Percentiles rank a stretch among this genome's conserved stretches.
Conservation (phyloP, 2,888 invertebrate species). For the Rhopalosiphum nymphaeae region DNA sequence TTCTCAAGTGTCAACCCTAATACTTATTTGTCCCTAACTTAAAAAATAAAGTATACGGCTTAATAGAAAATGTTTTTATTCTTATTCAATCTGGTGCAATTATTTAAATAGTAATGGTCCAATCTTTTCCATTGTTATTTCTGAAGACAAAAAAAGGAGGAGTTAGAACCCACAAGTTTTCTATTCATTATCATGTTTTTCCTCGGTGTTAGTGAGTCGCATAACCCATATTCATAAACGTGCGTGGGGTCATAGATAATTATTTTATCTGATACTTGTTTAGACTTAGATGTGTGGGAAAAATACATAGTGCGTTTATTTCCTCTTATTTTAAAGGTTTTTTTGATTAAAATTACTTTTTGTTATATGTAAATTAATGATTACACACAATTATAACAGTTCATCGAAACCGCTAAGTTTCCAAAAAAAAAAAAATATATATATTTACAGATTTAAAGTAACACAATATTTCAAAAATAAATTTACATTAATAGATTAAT, state of each 20-base stretch:
- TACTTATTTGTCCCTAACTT: not conserved
- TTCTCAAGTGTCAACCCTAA: not conserved
- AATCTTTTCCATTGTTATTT: slow-evolving; percentile 31
- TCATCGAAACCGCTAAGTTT: not conserved
- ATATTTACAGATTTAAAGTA: not conserved
- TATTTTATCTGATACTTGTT: slow-evolving; percentile 15
- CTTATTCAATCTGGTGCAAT: not conserved
- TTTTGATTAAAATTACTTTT: not conserved
- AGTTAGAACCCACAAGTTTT: slow-evolving; percentile 29
- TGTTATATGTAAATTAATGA: not conserved
- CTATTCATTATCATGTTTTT: slow-evolving; percentile 58
- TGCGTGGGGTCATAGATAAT: slow-evolving; percentile 28
- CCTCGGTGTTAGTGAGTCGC: slow-evolving; percentile 12
- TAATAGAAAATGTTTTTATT: not conserved
- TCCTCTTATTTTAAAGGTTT: slow-evolving; percentile 18
- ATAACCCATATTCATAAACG: slow-evolving; percentile 57
- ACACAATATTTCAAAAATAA: not conserved
- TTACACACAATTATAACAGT: not conserved
- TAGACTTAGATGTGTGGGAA: slow-evolving; percentile 33
- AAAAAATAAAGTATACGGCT: not conserved
- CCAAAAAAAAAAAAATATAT: not conserved
- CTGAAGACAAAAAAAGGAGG: not conserved
- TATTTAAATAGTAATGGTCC: not conserved
- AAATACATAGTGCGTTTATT: slow-evolving; percentile 16
- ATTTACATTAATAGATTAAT: not conserved